phyloP scores from a whole-genome alignment of 2,888 invertebrate species.

The Oxytorus armatus region DNA sequence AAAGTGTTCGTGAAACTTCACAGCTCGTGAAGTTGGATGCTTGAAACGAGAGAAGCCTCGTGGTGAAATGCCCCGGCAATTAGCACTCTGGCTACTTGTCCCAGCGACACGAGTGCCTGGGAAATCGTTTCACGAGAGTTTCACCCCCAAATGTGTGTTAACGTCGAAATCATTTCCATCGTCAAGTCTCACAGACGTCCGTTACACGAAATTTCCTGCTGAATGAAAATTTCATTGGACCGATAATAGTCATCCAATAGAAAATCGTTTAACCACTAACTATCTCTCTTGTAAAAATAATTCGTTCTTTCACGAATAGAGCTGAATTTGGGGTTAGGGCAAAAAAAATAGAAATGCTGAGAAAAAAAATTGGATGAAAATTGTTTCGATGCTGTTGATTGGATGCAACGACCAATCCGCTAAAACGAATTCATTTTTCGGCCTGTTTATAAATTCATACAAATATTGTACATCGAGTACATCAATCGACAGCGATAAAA shows the following conservation, averaged over 20 bases:
- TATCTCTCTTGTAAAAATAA: too few relatives aligned
- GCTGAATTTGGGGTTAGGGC: too few relatives aligned
- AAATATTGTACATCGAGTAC: background rate
- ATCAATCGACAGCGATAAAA: slow-evolving; percentile 7
- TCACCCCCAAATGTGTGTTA: too few relatives aligned
- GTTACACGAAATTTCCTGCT: background rate
- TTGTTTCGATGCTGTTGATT: background rate
- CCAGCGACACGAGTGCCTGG: background rate
- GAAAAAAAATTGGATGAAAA: background rate
- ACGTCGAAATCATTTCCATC: too few relatives aligned
- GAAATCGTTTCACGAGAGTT: slow-evolving; percentile 12
- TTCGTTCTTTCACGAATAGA: too few relatives aligned
- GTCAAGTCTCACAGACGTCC: background rate
- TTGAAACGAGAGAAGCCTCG: slow-evolving; percentile 2
- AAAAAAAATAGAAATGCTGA: background rate
- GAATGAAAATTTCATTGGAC: background rate
- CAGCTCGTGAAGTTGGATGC: slow-evolving; percentile 21
- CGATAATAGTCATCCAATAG: background rate
- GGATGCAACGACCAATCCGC: background rate
- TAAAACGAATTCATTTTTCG: background rate
- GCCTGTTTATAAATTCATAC: background rate
- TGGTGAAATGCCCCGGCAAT: background rate
- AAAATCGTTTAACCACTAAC: too few relatives aligned
- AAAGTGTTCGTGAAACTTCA: slow-evolving; percentile 10
- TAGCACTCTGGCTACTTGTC: background rate